These are phyloP conservation scores for Didymodactylos carnosus DNA, from an alignment of 2,888 invertebrate genomes.

Conservation along the genomic window DNA sequence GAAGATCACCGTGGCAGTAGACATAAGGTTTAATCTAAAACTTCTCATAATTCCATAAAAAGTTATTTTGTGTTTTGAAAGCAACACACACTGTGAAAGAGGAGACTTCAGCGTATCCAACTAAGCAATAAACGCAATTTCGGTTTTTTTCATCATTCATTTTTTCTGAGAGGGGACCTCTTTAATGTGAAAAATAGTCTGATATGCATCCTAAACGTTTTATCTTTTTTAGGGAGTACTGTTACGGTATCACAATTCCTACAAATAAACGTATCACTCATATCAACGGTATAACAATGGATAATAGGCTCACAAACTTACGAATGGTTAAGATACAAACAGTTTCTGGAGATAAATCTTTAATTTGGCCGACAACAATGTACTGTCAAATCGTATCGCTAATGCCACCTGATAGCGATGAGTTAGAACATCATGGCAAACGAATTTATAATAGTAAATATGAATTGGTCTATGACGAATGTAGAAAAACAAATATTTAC, in stretches of 20 bases:
- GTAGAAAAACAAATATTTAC: slow-evolving; percentile 23
- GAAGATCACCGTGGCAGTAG: no score
- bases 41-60: no score
- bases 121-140: no score
- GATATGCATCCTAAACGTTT: no score
- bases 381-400: slow-evolving; percentile 16
- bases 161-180: no score
- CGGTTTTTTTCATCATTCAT: no score
- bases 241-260: background rate
- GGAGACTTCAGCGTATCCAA: no score
- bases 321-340: slow-evolving; percentile 22
- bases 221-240: background rate
- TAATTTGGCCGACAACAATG: background rate
- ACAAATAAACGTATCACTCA: slow-evolving; percentile 20
- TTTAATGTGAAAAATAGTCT: no score
- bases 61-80: no score
- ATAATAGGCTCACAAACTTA: slow-evolving; percentile 39
- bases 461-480: no score
- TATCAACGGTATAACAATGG: slow-evolving; percentile 38
- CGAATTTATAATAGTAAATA: background rate
- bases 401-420: background rate
- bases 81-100: no score
- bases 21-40: no score
- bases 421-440: background rate
- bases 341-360: slow-evolving; percentile 24